These are phyloP conservation scores for Penaeus vannamei DNA, from an alignment of 1,140 invertebrate species.

Conservation along the genomic window DNA sequence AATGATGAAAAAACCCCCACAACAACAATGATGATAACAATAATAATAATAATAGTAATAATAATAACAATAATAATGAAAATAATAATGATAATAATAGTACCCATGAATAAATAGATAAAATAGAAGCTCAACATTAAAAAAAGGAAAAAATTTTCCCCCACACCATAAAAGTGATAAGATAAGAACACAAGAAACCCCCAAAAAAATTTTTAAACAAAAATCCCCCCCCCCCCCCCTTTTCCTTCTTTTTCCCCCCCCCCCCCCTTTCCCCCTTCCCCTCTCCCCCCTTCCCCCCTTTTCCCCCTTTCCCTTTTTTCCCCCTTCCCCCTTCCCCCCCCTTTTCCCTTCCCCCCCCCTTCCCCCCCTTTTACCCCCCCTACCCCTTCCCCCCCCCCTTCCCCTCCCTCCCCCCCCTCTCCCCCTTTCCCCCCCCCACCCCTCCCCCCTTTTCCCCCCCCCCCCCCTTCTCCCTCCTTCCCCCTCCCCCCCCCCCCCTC, in stretches of 20 bases:
- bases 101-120: no score
- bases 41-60: no score
- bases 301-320: slow-evolving; percentile 4
- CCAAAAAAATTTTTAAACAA: no score
- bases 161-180: no score
- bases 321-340: slow-evolving; percentile 8
- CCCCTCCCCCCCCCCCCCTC: not conserved
- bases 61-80: no score
- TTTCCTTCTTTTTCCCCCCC: not conserved
- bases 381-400: not conserved
- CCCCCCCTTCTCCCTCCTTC: not conserved
- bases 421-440: not conserved
- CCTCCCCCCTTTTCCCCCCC: slow-evolving; percentile 1
- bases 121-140: no score
- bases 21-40: no score
- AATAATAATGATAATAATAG: no score
- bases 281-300: slow-evolving; percentile 8
- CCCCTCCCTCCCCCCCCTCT: not conserved
- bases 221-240: no score
- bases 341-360: slow-evolving; percentile 8
- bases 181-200: no score
- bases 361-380: not conserved
- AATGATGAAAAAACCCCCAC: no score
- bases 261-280: not conserved
- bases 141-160: no score